Evolutionary conservation across 2,113 vertebrate genomes (phyloP), one percentile per base, ranked within the genome.

Genomic region (Mormyrus lacerda): DNA sequence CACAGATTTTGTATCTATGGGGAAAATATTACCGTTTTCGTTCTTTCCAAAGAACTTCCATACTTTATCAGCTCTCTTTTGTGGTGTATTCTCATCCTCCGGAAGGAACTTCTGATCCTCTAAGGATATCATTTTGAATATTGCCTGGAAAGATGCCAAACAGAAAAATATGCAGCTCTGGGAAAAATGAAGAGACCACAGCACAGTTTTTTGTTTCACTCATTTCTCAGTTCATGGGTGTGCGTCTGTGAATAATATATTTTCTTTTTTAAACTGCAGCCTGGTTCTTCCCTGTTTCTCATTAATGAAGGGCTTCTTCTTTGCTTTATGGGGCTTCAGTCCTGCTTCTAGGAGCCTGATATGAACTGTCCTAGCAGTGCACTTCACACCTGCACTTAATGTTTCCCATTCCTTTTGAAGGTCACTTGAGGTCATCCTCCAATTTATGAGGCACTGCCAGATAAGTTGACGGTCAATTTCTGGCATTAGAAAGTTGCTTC

Each of bases 111-210:
- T 95, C 91, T 96, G 93, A 31, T 97, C 96, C 0, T 96, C 96
- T 0, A 13, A 90, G 5, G 92, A 96, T 90, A 97, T 97, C 97
- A 98, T 98, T 94, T 97, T 97, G 95, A 98, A 98, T 93, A 98
- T 98, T 1, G 97, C 96, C 97, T 98, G 91, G 24, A 55, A 85
- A 58, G 91, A 42, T 76, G 9, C 1, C 90, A 48, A 92, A 89
- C 51, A 58, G 2, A 61, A 9, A 47, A 27, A 24, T 19, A 15
- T 79, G 17, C 55, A 58, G 21, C 6, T n/a, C 21, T 58, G 55
- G 24, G 9, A 61, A n/a, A 61, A 61, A n/a, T n/a, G 0, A n/a
- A 61, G 55, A 61, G 1, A 61, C 24, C 55, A 58, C 55, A 58
- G 21, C 55, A 58, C 21, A 61, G 2, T 24, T 61, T 61, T 61